Percentiles rank a stretch among this genome's conserved stretches.
Conservation (phyloP, 2,113 vertebrate species). For the Galemys pyrenaicus region DNA sequence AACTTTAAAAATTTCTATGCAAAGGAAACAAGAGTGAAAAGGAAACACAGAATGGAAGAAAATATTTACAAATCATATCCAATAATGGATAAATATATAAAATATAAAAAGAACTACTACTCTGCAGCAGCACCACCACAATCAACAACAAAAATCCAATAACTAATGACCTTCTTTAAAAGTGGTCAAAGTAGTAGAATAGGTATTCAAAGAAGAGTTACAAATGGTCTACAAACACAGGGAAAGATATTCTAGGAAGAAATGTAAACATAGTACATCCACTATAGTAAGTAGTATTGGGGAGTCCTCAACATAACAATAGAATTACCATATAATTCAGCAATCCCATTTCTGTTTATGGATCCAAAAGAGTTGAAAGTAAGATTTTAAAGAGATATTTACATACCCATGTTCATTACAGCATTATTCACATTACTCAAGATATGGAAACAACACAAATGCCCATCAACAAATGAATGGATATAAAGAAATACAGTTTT, state of each 20-base stretch:
- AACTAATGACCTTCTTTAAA: neutral
- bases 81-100: neutral
- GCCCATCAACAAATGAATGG: neutral
- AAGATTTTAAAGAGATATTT: no score
- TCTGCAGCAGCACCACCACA: neutral
- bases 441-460: neutral
- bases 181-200: neutral
- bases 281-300: neutral
- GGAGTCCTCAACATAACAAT: neutral
- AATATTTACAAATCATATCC: neutral
- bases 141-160: no score
- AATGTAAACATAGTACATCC: neutral
- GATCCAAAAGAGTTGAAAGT: neutral
- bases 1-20: neutral
- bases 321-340: neutral
- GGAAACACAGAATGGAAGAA: neutral
- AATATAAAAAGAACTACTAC: neutral
- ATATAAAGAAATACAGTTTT: neutral
- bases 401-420: neutral
- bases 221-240: neutral
- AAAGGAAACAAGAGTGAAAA: neutral
- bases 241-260: neutral
- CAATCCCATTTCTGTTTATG: neutral
- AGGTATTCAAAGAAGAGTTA: neutral
- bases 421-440: neutral